Conservation (phyloP, 2,888 invertebrate species). For the Allygus modestus region DNA sequence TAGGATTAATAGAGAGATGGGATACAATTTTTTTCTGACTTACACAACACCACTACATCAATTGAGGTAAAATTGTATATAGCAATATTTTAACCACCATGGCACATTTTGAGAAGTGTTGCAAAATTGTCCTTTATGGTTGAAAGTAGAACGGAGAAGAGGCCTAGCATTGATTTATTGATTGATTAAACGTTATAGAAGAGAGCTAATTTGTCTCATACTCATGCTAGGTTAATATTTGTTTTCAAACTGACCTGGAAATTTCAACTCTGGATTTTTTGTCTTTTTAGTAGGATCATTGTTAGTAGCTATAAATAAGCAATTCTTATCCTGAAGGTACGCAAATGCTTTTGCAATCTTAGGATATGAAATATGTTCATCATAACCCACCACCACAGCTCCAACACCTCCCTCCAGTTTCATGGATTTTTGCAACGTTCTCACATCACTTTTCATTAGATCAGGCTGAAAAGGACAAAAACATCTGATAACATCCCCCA, state of each 20-base stretch:
- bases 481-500: not conserved
- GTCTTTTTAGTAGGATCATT: conserved; percentile 79
- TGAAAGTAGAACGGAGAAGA: no score
- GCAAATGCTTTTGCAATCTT: conserved; percentile 95
- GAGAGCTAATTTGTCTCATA: no score
- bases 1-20: no score
- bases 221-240: not conserved
- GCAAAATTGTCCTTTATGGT: no score
- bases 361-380: conserved; percentile 92
- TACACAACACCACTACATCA: no score
- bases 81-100: no score
- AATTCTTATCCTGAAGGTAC: conserved; percentile 87
- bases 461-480: conserved; percentile 79
- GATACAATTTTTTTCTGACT: no score
- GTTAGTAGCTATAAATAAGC: conserved; percentile 94
- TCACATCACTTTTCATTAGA: conserved; percentile 76
- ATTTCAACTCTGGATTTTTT: conserved; percentile 26
- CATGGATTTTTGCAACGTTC: conserved; percentile 70
- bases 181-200: no score
- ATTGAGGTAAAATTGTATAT: no score
- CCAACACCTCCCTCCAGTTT: conserved; percentile 88
- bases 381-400: conserved; percentile 97
- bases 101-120: no score
- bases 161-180: no score
- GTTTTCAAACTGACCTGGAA: conserved; percentile 33